A percentile compares a stretch with the other conserved stretches of the same genome.
phyloP scores from a whole-genome alignment of 1,140 invertebrate species.

The Papilio dardanus region DNA sequence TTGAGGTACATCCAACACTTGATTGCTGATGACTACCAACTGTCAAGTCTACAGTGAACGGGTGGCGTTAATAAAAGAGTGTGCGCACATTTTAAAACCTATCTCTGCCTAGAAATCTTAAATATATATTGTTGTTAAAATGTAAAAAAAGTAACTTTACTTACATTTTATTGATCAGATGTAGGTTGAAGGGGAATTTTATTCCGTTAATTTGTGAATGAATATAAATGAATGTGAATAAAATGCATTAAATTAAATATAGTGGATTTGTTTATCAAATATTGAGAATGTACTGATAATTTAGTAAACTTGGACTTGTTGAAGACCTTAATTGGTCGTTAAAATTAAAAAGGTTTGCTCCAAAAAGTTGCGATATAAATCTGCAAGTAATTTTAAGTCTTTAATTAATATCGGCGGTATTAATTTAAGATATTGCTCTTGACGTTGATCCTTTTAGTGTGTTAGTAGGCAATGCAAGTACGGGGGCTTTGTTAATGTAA shows the following conservation, averaged over 20 bases:
- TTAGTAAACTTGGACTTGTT: constrained; percentile 11
- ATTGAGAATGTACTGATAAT: not conserved
- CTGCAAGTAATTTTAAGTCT: constrained; percentile 5
- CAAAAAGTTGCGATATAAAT: not conserved
- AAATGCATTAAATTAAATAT: constrained; percentile 1
- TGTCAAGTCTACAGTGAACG: not conserved
- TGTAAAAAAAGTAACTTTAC: not conserved
- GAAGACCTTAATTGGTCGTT: constrained; percentile 14
- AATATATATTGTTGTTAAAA: not conserved
- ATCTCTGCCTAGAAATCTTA: not conserved
- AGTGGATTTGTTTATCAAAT: constrained; percentile 5
- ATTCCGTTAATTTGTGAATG: not conserved
- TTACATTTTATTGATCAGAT: not conserved
- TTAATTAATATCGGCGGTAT: constrained; percentile 13
- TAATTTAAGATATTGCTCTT: constrained; percentile 27
- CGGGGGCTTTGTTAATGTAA: constrained; percentile 10
- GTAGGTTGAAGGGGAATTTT: not conserved
- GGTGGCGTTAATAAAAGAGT: not conserved
- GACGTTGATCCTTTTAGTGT: constrained; percentile 24
- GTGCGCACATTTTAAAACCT: not conserved
- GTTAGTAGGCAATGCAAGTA: constrained; percentile 29
- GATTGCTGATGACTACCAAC: not conserved
- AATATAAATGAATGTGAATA: not conserved
- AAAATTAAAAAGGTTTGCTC: constrained; percentile 29
- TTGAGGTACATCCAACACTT: not conserved